These are phyloP conservation scores for Rattus norvegicus DNA, from an alignment of 2,113 vertebrate genomes.

Conservation along the genomic window GRCr8 NC_086027.1:20873001-20873500, in stretches of 20 bases:
- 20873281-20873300: not conserved
- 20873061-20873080: not conserved
- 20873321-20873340: too few relatives aligned
- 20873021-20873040: too few relatives aligned
- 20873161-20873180: not conserved
- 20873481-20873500: not conserved
- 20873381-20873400: not conserved
- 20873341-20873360: too few relatives aligned
- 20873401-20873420: not conserved
- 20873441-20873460: not conserved
- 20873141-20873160: not conserved
- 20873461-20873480: not conserved
- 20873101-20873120: not conserved
- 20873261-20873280: not conserved
- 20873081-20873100: not conserved
- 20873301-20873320: too few relatives aligned
- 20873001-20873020: not conserved
- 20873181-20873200: not conserved
- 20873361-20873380: not conserved
- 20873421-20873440: not conserved
- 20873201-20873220: not conserved
- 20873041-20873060: not conserved
- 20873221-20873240: not conserved
- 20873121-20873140: not conserved
- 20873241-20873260: not conserved